phyloP scores from a whole-genome alignment of 1,140 invertebrate genomes.

The Polypedilum vanderplanki region DNA sequence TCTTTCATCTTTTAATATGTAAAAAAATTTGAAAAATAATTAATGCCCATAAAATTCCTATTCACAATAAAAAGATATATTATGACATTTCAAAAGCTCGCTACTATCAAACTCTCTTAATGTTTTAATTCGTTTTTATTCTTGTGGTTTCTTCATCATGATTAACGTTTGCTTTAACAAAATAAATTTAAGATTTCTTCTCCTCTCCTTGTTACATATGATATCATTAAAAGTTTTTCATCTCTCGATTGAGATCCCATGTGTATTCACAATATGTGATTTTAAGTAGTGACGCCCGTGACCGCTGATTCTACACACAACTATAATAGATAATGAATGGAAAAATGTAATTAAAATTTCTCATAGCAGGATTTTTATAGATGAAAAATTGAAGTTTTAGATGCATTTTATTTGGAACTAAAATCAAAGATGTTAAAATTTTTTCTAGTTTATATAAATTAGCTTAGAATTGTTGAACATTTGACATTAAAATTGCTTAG shows the following conservation, averaged over 20 bases:
- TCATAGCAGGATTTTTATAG: too few species aligned
- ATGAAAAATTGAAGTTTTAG: too few species aligned
- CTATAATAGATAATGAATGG: too few species aligned
- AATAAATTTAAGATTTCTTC: too few species aligned
- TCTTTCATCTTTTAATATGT: neutral
- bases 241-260: neutral
- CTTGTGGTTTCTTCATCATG: neutral
- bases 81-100: slow-evolving; percentile 25
- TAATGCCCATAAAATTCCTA: slow-evolving; percentile 1
- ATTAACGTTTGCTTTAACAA: neutral
- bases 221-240: neutral
- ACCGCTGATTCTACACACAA: neutral
- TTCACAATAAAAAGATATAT: slow-evolving; percentile 17
- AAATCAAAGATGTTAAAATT: too few species aligned
- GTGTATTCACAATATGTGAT: neutral
- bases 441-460: too few species aligned
- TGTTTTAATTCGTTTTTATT: slow-evolving; percentile 10
- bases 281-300: slow-evolving; percentile 10
- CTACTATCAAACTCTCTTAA: slow-evolving; percentile 21
- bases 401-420: too few species aligned
- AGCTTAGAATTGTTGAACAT: too few species aligned
- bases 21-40: slow-evolving; percentile 23
- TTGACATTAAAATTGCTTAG: too few species aligned
- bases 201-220: neutral
- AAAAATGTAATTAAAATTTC: too few species aligned